phyloP scores from a whole-genome alignment of 2,888 invertebrate genomes.

The Patella caerulea region DNA sequence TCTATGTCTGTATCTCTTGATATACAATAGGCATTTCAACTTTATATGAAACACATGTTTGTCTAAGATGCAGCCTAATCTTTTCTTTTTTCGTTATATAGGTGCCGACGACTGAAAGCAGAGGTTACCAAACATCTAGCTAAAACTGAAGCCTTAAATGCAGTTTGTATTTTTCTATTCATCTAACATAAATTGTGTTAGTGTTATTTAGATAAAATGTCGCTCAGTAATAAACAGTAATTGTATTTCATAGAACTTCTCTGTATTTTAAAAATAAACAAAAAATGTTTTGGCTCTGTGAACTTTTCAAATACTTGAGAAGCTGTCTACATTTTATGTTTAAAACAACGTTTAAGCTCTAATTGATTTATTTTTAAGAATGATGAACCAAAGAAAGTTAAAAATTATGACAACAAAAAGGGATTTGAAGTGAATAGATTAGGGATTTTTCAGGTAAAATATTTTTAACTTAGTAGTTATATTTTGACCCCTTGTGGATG shows the following conservation, averaged over 20 bases:
- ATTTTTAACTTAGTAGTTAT: neutral
- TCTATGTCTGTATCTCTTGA: neutral
- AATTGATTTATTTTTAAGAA: slow-evolving; percentile 41
- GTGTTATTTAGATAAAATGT: no score
- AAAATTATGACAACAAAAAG: slow-evolving; percentile 61
- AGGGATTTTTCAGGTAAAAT: slow-evolving; percentile 49
- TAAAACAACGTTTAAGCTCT: neutral
- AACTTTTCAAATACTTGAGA: no score
- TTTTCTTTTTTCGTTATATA: neutral
- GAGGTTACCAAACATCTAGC: slow-evolving; percentile 6
- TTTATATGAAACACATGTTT: neutral
- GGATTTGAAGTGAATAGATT: slow-evolving; percentile 56
- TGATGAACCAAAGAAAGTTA: slow-evolving; percentile 57
- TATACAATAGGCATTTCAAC: neutral
- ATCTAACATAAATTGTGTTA: neutral
- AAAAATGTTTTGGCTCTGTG: no score
- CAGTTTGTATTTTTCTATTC: neutral
- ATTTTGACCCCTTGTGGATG: neutral
- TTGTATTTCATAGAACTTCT: no score
- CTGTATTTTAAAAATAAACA: no score
- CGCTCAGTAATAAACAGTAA: no score
- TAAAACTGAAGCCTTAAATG: neutral
- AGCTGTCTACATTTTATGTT: no score
- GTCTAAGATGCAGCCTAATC: neutral
- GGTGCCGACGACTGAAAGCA: slow-evolving; percentile 2